A percentile compares a stretch with the other conserved stretches of the same genome.
These are phyloP conservation scores for Pelobates fuscus DNA, from an alignment of 2,113 vertebrate species.

Conservation along the genomic window DNA sequence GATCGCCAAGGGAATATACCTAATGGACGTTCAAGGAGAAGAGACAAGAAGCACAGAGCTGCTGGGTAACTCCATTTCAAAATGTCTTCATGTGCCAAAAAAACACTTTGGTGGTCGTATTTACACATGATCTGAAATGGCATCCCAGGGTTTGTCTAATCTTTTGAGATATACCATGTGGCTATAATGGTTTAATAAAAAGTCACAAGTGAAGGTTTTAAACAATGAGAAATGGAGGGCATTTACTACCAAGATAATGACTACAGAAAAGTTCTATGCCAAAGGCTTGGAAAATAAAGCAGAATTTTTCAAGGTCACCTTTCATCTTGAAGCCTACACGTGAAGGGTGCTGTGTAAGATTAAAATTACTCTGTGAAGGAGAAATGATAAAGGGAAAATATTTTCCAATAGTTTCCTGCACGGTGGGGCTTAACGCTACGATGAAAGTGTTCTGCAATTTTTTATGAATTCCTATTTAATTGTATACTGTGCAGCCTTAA, in stretches of 20 bases:
- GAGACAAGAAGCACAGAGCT: constrained; percentile 23
- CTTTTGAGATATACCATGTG: constrained; percentile 46
- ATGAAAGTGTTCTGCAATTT: constrained; percentile 9
- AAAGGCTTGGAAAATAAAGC: constrained; percentile 21
- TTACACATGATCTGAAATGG: constrained; percentile 41
- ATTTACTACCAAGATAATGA: constrained; percentile 47
- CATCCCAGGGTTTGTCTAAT: constrained; percentile 44
- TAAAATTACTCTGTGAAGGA: constrained; percentile 28
- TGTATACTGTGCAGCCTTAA: constrained; percentile 12
- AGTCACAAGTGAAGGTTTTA: constrained; percentile 31
- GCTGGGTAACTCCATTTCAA: constrained; percentile 37
- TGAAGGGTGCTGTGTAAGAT: constrained; percentile 26
- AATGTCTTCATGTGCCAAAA: constrained; percentile 30
- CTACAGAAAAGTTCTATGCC: constrained; percentile 28
- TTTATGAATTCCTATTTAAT: constrained; percentile 11
- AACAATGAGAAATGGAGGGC: constrained; percentile 46
- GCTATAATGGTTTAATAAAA: constrained; percentile 49
- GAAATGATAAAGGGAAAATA: constrained; percentile 35
- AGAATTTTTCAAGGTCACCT: constrained; percentile 45
- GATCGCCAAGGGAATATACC: constrained; percentile 42
- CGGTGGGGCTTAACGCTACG: constrained; percentile 27
- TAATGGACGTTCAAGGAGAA: constrained; percentile 34
- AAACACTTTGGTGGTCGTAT: constrained; percentile 37
- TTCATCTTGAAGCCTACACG: constrained; percentile 32
- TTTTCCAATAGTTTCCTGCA: constrained; percentile 16